Percentiles rank a stretch among this genome's conserved stretches.
These are phyloP conservation scores for Oligia strigilis DNA, from an alignment of 2,888 invertebrate genomes.

Conservation along the genomic window DNA sequence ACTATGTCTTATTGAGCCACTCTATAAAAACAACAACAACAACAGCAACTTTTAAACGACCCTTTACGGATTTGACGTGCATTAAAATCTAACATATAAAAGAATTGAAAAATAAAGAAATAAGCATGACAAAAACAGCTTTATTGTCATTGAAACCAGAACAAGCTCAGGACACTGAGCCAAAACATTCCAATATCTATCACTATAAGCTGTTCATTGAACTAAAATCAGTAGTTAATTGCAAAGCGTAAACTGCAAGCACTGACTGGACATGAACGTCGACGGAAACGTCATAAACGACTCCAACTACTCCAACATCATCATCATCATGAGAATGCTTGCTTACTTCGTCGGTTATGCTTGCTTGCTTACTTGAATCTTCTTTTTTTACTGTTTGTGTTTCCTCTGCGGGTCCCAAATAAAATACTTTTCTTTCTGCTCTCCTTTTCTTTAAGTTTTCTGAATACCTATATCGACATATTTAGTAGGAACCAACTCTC, in stretches of 20 bases:
- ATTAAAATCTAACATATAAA: neutral
- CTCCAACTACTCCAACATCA: neutral
- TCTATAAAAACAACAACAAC: neutral
- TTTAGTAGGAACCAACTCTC: neutral
- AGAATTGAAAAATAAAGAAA: neutral
- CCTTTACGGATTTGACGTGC: neutral
- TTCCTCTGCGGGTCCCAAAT: neutral
- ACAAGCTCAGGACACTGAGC: neutral
- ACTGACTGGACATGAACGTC: too few species aligned
- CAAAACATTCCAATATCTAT: neutral
- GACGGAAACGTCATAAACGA: neutral
- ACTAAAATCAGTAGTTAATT: neutral
- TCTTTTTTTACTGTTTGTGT: neutral
- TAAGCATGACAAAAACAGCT: neutral
- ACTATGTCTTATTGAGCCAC: neutral
- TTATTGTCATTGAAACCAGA: neutral
- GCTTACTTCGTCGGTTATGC: neutral
- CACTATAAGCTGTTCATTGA: neutral
- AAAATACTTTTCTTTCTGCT: too few species aligned
- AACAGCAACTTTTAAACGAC: neutral
- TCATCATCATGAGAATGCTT: neutral
- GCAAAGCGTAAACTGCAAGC: too few species aligned
- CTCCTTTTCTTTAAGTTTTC: neutral
- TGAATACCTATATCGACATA: neutral
- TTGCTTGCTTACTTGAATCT: neutral